These are phyloP conservation scores for Acromyrmex echinatior DNA, from an alignment of 1,140 invertebrate species.

Conservation along the genomic window DNA sequence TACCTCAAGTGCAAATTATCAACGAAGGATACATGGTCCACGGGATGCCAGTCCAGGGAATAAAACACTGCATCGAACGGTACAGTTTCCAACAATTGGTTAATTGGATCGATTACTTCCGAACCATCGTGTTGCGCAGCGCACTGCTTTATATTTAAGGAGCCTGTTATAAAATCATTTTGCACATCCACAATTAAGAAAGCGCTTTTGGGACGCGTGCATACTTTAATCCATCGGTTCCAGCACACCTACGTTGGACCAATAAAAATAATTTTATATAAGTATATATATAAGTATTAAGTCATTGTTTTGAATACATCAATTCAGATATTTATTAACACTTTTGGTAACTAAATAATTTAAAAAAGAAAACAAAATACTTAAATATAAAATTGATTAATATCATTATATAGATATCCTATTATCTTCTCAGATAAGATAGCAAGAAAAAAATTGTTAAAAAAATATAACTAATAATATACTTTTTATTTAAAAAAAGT, in stretches of 20 bases:
- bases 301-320: not conserved
- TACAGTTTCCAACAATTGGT: conserved; percentile 94
- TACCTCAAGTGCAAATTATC: conserved; percentile 92
- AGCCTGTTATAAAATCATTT: conserved; percentile 99
- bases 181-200: conserved; percentile 98
- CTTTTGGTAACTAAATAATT: not conserved
- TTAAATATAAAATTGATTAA: not conserved
- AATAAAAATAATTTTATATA: not conserved
- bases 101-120: conserved; percentile 97
- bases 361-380: not conserved
- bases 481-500: not conserved
- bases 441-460: not conserved
- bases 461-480: not conserved
- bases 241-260: conserved; percentile 87
- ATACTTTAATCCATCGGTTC: conserved; percentile 94
- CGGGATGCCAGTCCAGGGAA: conserved; percentile 98
- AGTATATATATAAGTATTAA: too few species aligned
- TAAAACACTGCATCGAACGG: conserved; percentile 98
- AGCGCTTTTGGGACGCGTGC: conserved; percentile 92
- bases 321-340: not conserved
- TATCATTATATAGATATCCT: not conserved
- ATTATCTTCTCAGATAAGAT: not conserved
- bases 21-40: conserved; percentile 98
- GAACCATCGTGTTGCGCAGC: conserved; percentile 96
- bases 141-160: conserved; percentile 96